Percentiles rank a stretch among this genome's conserved stretches.
Conservation (phyloP, 1,140 invertebrate genomes). For the Cecropterus lyciades region DNA sequence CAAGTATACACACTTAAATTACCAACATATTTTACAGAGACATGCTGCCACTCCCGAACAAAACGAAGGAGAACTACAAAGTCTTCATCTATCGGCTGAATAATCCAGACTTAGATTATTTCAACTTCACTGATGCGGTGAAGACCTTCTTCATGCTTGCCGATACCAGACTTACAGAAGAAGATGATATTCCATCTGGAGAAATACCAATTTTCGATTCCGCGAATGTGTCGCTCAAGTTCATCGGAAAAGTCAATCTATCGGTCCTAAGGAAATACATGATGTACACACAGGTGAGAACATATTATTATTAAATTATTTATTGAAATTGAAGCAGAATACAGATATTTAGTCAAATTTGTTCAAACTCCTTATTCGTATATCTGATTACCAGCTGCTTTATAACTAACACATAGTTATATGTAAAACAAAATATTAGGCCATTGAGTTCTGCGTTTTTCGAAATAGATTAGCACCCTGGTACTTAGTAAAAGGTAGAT, state of each 20-base stretch:
- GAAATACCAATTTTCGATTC: slow-evolving; percentile 90
- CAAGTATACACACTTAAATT: too few species aligned
- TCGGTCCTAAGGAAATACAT: slow-evolving; percentile 87
- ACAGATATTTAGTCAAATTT: too few species aligned
- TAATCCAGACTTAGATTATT: slow-evolving; percentile 86
- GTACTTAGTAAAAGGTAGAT: too few species aligned
- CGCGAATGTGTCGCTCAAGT: slow-evolving; percentile 85
- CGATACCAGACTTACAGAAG: slow-evolving; percentile 86
- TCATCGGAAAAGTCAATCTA: slow-evolving; percentile 87
- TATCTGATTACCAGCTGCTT: too few species aligned
- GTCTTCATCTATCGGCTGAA: slow-evolving; percentile 86
- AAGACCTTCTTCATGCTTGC: slow-evolving; percentile 89
- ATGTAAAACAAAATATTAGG: too few species aligned
- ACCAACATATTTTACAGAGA: slow-evolving; percentile 79
- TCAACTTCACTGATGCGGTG: slow-evolving; percentile 87
- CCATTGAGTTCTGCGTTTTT: too few species aligned
- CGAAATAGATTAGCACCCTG: too few species aligned
- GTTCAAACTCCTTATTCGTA: too few species aligned
- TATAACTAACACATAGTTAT: too few species aligned
- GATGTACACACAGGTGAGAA: slow-evolving; percentile 85
- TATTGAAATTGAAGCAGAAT: too few species aligned
- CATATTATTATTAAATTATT: too few species aligned
- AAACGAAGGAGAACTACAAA: slow-evolving; percentile 85
- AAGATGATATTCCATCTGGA: slow-evolving; percentile 84
- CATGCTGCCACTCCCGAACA: slow-evolving; percentile 85